Percentiles rank a stretch among this genome's conserved stretches.
phyloP scores from a whole-genome alignment of 2,888 invertebrate species.

The Latrodectus elegans region DNA sequence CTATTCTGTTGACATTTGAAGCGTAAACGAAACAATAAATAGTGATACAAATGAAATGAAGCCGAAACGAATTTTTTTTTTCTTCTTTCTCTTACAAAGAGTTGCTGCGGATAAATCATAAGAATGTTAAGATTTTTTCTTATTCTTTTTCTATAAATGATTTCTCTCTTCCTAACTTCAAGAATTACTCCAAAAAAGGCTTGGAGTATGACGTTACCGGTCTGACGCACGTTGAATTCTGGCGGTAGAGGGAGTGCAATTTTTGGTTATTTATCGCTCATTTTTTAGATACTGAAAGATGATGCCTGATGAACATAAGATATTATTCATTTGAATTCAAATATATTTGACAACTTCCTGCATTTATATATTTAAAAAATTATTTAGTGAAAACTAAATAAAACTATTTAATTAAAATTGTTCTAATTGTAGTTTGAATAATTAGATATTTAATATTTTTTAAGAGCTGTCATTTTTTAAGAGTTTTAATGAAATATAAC shows the following conservation, averaged over 20 bases:
- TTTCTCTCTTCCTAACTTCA: neutral
- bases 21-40: slow-evolving; percentile 33
- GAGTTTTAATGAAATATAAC: too few relatives aligned
- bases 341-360: too few relatives aligned
- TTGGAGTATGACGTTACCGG: slow-evolving; percentile 20
- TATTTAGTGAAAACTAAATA: too few relatives aligned
- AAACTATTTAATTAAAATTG: too few relatives aligned
- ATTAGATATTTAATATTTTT: too few relatives aligned
- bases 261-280: slow-evolving; percentile 17
- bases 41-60: slow-evolving; percentile 37
- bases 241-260: neutral
- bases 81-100: slow-evolving; percentile 21
- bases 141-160: neutral
- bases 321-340: too few relatives aligned
- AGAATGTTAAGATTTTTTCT: neutral
- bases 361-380: too few relatives aligned
- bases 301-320: too few relatives aligned
- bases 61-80: slow-evolving; percentile 23
- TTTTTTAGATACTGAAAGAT: neutral
- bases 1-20: slow-evolving; percentile 4
- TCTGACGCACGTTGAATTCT: slow-evolving; percentile 15
- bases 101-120: slow-evolving; percentile 1
- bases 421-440: too few relatives aligned
- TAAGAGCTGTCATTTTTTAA: too few relatives aligned
- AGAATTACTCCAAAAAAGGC: slow-evolving; percentile 32